Conservation (phyloP, 2,888 invertebrate genomes). For the Sinohyriopsis cumingii region DNA sequence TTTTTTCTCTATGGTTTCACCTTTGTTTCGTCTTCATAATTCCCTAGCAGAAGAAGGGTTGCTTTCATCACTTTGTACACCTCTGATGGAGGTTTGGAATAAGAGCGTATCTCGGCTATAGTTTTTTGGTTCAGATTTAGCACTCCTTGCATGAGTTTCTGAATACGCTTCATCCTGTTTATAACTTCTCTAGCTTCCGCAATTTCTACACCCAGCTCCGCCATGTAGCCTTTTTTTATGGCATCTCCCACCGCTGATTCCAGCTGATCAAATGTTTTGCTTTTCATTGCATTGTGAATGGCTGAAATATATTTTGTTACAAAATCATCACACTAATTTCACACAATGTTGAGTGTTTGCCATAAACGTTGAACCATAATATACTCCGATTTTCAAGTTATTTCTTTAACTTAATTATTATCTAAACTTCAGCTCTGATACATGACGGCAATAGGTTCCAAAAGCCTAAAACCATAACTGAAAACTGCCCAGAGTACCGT, state of each 20-base stretch:
- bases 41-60: conserved; percentile 59
- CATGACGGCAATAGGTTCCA: too few relatives aligned
- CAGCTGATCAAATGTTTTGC: conserved; percentile 27
- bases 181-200: conserved; percentile 28
- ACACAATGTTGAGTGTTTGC: too few relatives aligned
- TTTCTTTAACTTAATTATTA: too few relatives aligned
- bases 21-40: conserved; percentile 60
- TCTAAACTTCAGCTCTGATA: too few relatives aligned
- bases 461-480: too few relatives aligned
- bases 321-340: too few relatives aligned
- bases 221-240: conserved; percentile 26
- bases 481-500: too few relatives aligned
- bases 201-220: conserved; percentile 26
- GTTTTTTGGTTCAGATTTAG: conserved; percentile 55
- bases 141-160: conserved; percentile 33
- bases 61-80: conserved; percentile 62
- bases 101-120: conserved; percentile 61
- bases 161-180: conserved; percentile 28
- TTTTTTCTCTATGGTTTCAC: conserved; percentile 14
- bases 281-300: conserved; percentile 28
- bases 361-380: too few relatives aligned
- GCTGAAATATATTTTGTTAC: conserved; percentile 10
- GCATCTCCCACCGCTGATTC: conserved; percentile 27
- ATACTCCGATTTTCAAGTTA: too few relatives aligned
- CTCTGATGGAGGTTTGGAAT: conserved; percentile 50